These are phyloP conservation scores for Astyanax mexicanus DNA, from an alignment of 2,797 vertebrate species.

Conservation along the genomic window DNA sequence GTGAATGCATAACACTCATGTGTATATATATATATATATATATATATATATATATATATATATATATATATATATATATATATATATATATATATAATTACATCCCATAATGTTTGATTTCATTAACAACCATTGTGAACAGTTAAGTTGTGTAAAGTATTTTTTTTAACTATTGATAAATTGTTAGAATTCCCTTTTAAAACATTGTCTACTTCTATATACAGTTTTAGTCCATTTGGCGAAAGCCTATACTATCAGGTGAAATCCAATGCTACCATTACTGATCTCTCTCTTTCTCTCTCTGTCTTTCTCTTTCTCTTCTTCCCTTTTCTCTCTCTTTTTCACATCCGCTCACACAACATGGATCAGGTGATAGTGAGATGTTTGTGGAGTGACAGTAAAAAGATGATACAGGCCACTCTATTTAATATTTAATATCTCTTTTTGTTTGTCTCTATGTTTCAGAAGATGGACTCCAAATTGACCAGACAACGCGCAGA, in stretches of 20 bases:
- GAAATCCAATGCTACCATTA: constrained; percentile 19
- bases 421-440: constrained; percentile 7
- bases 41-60: too few species aligned
- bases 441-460: background rate
- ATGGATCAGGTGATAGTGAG: constrained; percentile 3
- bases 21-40: too few species aligned
- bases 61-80: too few species aligned
- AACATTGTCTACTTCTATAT: background rate
- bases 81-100: too few species aligned
- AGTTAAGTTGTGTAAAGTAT: too few species aligned
- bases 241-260: constrained; percentile 32
- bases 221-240: constrained; percentile 24
- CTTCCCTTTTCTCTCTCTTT: constrained; percentile 1
- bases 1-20: too few species aligned
- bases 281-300: background rate
- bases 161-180: too few species aligned
- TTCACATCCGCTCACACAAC: background rate
- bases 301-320: background rate
- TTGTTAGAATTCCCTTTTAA: constrained; percentile 31
- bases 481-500: background rate
- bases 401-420: background rate
- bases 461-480: background rate
- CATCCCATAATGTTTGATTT: too few species aligned
- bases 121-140: too few species aligned
- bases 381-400: background rate